phyloP scores from a whole-genome alignment of 2,113 vertebrate genomes.

The Corythornis cristatus region DNA sequence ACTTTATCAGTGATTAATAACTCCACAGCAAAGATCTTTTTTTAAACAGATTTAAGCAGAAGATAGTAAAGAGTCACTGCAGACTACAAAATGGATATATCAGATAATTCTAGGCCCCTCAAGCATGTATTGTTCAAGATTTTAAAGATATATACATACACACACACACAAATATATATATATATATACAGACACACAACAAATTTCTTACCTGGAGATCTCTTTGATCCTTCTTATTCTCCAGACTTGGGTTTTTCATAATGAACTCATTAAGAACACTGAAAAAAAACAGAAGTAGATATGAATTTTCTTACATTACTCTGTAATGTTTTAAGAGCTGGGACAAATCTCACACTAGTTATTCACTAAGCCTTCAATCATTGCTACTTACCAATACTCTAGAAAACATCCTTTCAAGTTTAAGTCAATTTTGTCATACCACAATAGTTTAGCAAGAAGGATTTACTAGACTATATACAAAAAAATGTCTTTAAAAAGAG shows the following conservation, averaged over 20 bases:
- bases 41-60: background rate
- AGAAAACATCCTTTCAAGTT: background rate
- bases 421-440: background rate
- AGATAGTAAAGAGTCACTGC: background rate
- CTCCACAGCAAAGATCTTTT: background rate
- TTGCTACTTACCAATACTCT: background rate
- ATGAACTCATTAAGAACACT: constrained; percentile 98
- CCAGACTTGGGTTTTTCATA: constrained; percentile 96
- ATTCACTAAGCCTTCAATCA: background rate
- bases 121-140: background rate
- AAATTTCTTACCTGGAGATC: constrained; percentile 89
- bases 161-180: too few species aligned
- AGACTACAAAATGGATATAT: background rate
- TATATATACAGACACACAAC: background rate
- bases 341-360: background rate
- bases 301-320: background rate
- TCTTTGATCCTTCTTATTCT: constrained; percentile 98
- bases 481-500: background rate
- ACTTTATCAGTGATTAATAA: background rate
- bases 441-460: background rate
- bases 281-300: background rate
- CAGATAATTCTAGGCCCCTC: background rate
- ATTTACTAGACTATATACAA: background rate
- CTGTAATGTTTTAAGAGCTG: constrained; percentile 1
- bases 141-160: background rate